Evolutionary conservation across 2,113 vertebrate species (phyloP), one percentile per base, ranked within the genome.

Genomic region (Fulmarus glacialis): DNA sequence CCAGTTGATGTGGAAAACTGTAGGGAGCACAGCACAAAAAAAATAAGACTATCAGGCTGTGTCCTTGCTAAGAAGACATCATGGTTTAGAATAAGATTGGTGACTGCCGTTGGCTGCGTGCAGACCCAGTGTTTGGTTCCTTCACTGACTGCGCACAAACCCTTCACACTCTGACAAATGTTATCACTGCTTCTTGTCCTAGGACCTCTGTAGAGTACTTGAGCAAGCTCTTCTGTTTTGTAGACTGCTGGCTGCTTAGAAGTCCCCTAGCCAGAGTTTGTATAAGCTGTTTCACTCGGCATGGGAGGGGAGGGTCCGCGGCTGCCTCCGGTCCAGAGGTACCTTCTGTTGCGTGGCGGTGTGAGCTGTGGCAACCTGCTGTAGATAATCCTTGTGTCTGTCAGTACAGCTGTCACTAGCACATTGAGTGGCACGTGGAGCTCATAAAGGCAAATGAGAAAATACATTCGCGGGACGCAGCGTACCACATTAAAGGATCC

Each of bases 301-400:
- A 0, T 0, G 0, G 55, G 45, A 89, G 38, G 12, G 42, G 59
- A 43, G 26, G 15, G 12, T 38, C 58, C 1, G 0, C 10, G 50
- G 21, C 43, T 70, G 78, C 85, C 42, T 47, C 2, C 0, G 12
- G 34, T 68, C 21, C n/a, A 4, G 74, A 22, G 62, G 45, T 66
- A 8, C 50, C 29, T 32, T 50, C 36, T 5, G 30, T 9, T 9
- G 24, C 2, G 3, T 30, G 53, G 66, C 2, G 0, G 36, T 13
- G 15, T n/a, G 75, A 80, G 2, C 53, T 24, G 67, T 1, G 8
- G 74, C 38, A 18, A 15, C 43, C n/a, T 52, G 75, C 92, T 74
- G 88, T 2, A 43, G 86, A 30, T 77, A 42, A 47, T 66, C 40
- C 40, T 47, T 4, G 43, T 1, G 1, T 27, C 80, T 92, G 82